These are phyloP conservation scores for Pseudoatta argentina DNA, from an alignment of 1,140 invertebrate genomes.

Conservation along the genomic window DNA sequence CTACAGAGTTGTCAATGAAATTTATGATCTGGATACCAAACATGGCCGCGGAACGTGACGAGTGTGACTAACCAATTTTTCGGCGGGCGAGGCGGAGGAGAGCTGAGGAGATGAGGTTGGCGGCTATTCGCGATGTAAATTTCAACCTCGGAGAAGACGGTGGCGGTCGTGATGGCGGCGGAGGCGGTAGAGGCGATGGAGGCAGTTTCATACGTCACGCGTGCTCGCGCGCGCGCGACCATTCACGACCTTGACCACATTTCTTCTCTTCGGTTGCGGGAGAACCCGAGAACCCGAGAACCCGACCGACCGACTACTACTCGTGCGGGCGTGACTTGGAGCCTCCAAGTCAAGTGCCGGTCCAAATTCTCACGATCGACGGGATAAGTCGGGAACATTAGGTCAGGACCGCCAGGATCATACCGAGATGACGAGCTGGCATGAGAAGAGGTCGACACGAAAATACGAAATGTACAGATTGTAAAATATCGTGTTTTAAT, in stretches of 20 bases:
- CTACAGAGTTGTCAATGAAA: constrained; percentile 66
- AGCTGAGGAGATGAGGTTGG: constrained; percentile 61
- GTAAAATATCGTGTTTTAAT: too few relatives aligned
- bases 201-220: constrained; percentile 68
- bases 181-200: constrained; percentile 3
- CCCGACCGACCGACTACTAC: constrained; percentile 33
- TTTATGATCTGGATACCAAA: constrained; percentile 76
- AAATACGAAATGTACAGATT: not conserved
- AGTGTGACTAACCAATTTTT: constrained; percentile 78
- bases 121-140: constrained; percentile 74
- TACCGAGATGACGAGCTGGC: not conserved
- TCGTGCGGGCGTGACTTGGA: constrained; percentile 49
- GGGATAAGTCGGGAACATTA: constrained; percentile 44
- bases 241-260: constrained; percentile 74
- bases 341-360: constrained; percentile 20
- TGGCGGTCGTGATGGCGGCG: constrained; percentile 10
- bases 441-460: not conserved
- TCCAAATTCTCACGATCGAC: constrained; percentile 46
- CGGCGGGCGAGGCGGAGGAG: constrained; percentile 41
- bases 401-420: constrained; percentile 57
- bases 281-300: constrained; percentile 24
- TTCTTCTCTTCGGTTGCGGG: constrained; percentile 66
- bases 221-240: constrained; percentile 46
- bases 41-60: constrained; percentile 61
- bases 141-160: constrained; percentile 66